Evolutionary conservation across 2,888 invertebrate species (phyloP), one percentile per base, ranked within the genome.

Genomic region (Sphaeridia pumilis): DNA sequence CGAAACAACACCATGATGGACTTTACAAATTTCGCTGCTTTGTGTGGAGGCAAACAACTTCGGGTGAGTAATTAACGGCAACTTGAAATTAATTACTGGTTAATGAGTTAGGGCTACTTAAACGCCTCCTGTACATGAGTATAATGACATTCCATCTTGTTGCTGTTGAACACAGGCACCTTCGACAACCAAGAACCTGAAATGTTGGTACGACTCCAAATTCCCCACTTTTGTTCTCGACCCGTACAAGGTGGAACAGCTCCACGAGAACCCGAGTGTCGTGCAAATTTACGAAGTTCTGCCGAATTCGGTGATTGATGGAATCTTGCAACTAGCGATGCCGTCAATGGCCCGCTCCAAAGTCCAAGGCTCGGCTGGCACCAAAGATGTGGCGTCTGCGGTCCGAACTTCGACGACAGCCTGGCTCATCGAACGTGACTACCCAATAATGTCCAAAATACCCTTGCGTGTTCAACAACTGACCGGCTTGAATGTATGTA

Each of bases 351-450:
- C 64, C 4, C 58, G 70, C n/a, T 65, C 67, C 14, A 66, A 64
- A 62, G 70, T 68, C 22, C 67, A 67, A 57, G 69, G 66, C 1
- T 61, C 56, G 4, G 46, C 58, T 2, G 59, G 24, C 28, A 47
- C 57, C 4, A 62, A 61, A 24, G 64, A 67, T 46, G 58, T 63
- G 20, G 61, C 66, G 5, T 69, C 69, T 12, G 64, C 65, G 42
- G 64, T 66, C 2, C 56, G 70, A 45, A 69, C 69, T 3, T 69
- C 69, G n/a, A 66, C 70, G 48, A 69, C 68, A 4, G 67, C 70
- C 2, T 70, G 70, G 70, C 57, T 71, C 46, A 58, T 63, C 1
- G 67, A 68, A 35, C 25, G 54, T 4, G 55, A 58, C 4, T 61
- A 67, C 45, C 60, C 60, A 1, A 44, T 66, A 1, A 52, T 69